Base-by-base conservation (phyloP, 1,140 invertebrate species). In the Globodera rostochiensis region DNA sequence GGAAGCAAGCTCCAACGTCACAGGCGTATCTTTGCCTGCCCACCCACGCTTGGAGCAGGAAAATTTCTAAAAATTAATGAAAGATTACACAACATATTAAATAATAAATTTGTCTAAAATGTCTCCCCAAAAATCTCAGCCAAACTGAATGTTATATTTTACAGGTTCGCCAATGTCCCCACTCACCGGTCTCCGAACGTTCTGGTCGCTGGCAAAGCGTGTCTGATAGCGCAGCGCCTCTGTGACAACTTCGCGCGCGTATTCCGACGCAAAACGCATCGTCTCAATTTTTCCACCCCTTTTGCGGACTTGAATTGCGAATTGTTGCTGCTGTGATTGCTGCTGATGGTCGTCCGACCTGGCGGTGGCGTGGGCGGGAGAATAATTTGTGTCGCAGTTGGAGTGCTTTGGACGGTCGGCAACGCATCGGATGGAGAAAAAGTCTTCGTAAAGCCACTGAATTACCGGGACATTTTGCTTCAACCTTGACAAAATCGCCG, bases 221-320 rank as follows among this genome's bases (percentile, higher is more conserved):
- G 83, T 85, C 73, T 88, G 85, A 81, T 93, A 92, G 92, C 95
- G 95, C 74, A 98, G 92, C 83, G 95, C 95, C 88, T 97, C 95
- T 19, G 95, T 96, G 45, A 99, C 91, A 83, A 99, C 93, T 84
- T 98, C 93, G 79, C 94, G 93, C 88, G 97, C 93, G 90, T 96
- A 94, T 88, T 99, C 97, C 6, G 95, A 96, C n/a, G 96, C 97
- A 90, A 99, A 98, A 88, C 94, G 95, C 94, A 99, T 98, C 21
- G 94, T 94, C 88, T 98, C 96, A 73, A 93, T 92, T 92, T 97
- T 97, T 84, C 57, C 90, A 90, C 87, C 91, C 57, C 95, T 94
- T 90, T 96, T 96, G 83, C 94, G 94, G 13, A 49, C 77, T 15
- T 81, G 50, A 66, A 73, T 81, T 6, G 47, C 45, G 36, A 81